Base-by-base conservation (phyloP, 2,888 invertebrate genomes). In the Dendrolimus pini region DNA sequence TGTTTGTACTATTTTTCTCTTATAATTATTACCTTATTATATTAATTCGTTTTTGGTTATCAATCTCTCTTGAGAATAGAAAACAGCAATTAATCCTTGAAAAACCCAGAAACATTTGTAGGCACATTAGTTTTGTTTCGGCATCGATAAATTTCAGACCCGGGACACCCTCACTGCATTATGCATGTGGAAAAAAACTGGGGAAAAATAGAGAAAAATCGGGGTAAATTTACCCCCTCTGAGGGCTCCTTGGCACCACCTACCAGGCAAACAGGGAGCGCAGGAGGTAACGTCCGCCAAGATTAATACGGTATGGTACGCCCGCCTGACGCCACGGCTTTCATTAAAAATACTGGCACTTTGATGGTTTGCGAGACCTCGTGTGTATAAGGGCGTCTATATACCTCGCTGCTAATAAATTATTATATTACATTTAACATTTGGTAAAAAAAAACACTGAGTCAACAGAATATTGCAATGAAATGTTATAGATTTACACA, bases 241-340 rank as follows among this genome's bases (percentile, higher is more conserved):
- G 74, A 74, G 80, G 82, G 79, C 79, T 82, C 80, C 80, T 85
- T 81, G 72, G 80, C 69, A 77, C 81, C 82, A 79, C 80, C 83
- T 87, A 88, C 86, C 72, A 86, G 83, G 88, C 74, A 72, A 72
- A 74, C 81, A 83, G 82, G 79, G 82, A 69, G 82, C 75, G 71
- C 70, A 78, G 83, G 80, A 78, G 78, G 80, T 73, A 74, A 81
- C 79, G 79, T 78, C 70, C 75, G 81, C 77, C 79, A 89, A 89
- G 89, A 89, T 89, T 89, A 89, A 89, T 89, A 88, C 86, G 82
- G 81, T 75, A 77, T 77, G 75, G 80, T 75, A 77, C 82, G 85
- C 81, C 83, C 82, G 80, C 78, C 82, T 82, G 80, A 78, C 86
- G 85, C 86, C 86, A 75, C 80, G 77, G 83, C 82, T 84, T 88